Evolutionary conservation across 2,888 invertebrate genomes (phyloP).

Genomic region (Siphlonurus alternatus): DNA sequence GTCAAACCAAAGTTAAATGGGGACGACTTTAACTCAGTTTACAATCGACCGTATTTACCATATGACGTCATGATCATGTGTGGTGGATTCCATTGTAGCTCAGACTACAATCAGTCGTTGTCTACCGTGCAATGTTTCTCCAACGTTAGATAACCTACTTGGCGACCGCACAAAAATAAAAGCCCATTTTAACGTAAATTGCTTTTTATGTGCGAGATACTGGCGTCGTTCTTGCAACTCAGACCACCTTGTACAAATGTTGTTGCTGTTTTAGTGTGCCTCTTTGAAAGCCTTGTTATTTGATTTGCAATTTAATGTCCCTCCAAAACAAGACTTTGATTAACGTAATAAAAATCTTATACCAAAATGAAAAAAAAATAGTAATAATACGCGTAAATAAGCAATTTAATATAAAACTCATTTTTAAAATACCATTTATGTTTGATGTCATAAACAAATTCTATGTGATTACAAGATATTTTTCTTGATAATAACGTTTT

Average conservation of each 20-base stretch:
- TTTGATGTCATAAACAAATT: not conserved
- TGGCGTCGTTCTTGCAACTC: not conserved
- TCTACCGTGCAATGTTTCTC: not conserved
- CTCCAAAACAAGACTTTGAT: not conserved
- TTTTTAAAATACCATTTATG: not conserved
- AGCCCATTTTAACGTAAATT: not conserved
- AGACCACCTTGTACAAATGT: not conserved
- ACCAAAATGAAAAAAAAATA: not conserved
- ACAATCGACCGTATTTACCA: too few species aligned
- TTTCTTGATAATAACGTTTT: too few species aligned
- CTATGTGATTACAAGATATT: not conserved
- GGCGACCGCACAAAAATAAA: not conserved
- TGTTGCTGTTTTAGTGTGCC: not conserved
- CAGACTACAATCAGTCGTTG: too few species aligned
- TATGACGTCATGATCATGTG: too few species aligned
- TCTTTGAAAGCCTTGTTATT: not conserved
- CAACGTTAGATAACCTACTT: not conserved
- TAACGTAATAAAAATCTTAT: not conserved
- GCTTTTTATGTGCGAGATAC: not conserved
- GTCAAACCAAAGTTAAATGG: too few species aligned
- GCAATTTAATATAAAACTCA: not conserved
- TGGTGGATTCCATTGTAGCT: too few species aligned
- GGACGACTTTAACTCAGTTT: too few species aligned
- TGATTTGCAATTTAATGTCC: not conserved
- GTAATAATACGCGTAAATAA: not conserved